Evolutionary conservation across 2,888 invertebrate species (phyloP).

Genomic region (Acronicta aceris): DNA sequence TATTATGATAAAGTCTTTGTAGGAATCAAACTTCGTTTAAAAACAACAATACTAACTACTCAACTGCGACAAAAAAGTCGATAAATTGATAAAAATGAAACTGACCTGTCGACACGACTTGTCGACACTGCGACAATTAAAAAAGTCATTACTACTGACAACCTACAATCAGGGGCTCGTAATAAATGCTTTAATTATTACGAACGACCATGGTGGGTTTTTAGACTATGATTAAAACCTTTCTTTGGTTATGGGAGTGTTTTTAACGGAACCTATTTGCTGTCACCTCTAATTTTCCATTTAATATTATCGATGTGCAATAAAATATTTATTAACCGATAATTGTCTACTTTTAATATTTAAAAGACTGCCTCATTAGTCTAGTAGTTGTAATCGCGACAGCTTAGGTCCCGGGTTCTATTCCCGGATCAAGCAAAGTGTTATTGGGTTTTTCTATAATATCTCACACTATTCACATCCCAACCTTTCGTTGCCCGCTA

Average conservation of each 20-base stretch:
- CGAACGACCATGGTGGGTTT: conserved; percentile 22
- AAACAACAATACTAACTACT: not conserved
- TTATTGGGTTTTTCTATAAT: too few relatives aligned
- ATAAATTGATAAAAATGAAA: conserved; percentile 25
- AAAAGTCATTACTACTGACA: conserved; percentile 70
- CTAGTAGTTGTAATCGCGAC: too few relatives aligned
- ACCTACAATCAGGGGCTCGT: conserved; percentile 65
- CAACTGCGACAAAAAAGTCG: not conserved
- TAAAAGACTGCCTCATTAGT: too few relatives aligned
- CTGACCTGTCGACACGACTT: conserved; percentile 13
- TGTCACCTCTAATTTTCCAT: not conserved
- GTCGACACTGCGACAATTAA: conserved; percentile 60
- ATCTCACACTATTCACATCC: too few relatives aligned
- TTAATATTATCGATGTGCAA: too few relatives aligned
- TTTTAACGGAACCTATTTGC: conserved; percentile 12
- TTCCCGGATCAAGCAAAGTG: too few relatives aligned
- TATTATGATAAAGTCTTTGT: too few relatives aligned
- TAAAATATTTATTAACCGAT: too few relatives aligned
- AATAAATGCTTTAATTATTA: conserved; percentile 68
- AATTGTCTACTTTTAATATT: too few relatives aligned
- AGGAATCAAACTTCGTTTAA: too few relatives aligned
- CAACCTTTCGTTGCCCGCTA: too few relatives aligned
- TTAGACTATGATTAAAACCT: conserved; percentile 31
- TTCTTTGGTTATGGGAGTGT: conserved; percentile 13
- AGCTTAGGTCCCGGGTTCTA: too few relatives aligned